A percentile compares a stretch with the other conserved stretches of the same genome.
These are phyloP conservation scores for Xyliphius kryptos DNA, from an alignment of 2,113 vertebrate genomes.

Conservation along the genomic window DNA sequence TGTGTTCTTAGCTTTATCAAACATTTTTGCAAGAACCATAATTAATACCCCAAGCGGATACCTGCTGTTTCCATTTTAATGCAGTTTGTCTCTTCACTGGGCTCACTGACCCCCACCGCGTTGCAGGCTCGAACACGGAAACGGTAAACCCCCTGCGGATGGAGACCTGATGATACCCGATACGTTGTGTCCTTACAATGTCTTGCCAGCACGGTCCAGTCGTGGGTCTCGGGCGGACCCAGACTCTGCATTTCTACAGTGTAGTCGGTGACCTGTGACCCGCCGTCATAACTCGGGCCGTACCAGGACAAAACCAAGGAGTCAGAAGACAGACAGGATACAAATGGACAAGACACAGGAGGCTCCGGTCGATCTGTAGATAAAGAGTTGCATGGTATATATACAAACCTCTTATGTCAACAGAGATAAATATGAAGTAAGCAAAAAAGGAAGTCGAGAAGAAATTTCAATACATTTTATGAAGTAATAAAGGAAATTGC, in stretches of 20 bases:
- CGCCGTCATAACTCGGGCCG: constrained; percentile 67
- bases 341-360: constrained; percentile 60
- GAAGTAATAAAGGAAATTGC: too few relatives aligned
- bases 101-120: constrained; percentile 58
- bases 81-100: constrained; percentile 57
- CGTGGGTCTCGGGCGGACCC: constrained; percentile 4
- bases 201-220: constrained; percentile 56
- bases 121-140: constrained; percentile 69
- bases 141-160: constrained; percentile 54
- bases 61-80: constrained; percentile 58
- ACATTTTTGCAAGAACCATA: too few relatives aligned
- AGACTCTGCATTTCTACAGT: constrained; percentile 54
- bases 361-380: constrained; percentile 60
- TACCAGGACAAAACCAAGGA: constrained; percentile 71
- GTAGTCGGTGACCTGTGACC: constrained; percentile 64
- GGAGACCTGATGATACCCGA: constrained; percentile 54
- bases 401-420: too few relatives aligned
- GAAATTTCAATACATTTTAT: too few relatives aligned
- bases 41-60: too few relatives aligned
- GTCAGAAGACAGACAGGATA: constrained; percentile 55
- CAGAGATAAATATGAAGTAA: background rate
- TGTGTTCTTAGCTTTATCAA: too few relatives aligned
- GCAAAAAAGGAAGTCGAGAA: too few relatives aligned
- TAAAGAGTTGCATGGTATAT: too few relatives aligned
- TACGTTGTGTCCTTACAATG: constrained; percentile 62